Evolutionary conservation across 2,797 vertebrate species (phyloP).

Genomic region (Picus viridis): DNA sequence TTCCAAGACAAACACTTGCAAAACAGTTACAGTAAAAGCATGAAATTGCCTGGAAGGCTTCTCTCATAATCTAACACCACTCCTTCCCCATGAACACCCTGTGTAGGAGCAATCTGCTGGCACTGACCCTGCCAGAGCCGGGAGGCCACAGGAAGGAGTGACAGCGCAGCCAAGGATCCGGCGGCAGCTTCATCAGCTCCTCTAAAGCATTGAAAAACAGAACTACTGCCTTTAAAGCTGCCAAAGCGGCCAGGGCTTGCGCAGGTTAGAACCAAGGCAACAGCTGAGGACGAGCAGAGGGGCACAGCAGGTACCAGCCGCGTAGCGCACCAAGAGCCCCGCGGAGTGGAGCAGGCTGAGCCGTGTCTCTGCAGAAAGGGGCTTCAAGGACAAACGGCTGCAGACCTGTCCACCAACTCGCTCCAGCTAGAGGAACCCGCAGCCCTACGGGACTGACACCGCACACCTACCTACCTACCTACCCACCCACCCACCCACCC

Average conservation of each 20-base stretch:
- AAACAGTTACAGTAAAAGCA: not conserved
- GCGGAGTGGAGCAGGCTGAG: not conserved
- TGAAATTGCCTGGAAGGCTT: not conserved
- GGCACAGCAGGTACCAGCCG: not conserved
- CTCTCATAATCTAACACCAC: not conserved
- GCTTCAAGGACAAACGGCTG: not conserved
- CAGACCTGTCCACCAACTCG: not conserved
- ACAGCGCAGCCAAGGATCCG: not conserved
- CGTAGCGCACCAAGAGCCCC: not conserved
- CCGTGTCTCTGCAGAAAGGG: too few relatives aligned
- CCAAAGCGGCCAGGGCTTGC: not conserved
- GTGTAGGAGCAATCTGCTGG: not conserved
- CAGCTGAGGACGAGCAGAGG: not conserved
- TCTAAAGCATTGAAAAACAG: fast-evolving
- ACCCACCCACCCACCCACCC: not conserved
- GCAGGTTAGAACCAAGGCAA: not conserved
- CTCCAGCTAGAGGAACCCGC: not conserved
- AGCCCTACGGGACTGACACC: not conserved
- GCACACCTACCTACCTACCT: not conserved
- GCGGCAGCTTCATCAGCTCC: not conserved
- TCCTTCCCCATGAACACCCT: not conserved
- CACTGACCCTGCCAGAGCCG: not conserved
- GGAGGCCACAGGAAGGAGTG: not conserved
- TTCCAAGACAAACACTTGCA: not conserved
- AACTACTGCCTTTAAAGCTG: not conserved